Conservation (phyloP, 2,888 invertebrate genomes). For the Pristionchus japonicus region DNA sequence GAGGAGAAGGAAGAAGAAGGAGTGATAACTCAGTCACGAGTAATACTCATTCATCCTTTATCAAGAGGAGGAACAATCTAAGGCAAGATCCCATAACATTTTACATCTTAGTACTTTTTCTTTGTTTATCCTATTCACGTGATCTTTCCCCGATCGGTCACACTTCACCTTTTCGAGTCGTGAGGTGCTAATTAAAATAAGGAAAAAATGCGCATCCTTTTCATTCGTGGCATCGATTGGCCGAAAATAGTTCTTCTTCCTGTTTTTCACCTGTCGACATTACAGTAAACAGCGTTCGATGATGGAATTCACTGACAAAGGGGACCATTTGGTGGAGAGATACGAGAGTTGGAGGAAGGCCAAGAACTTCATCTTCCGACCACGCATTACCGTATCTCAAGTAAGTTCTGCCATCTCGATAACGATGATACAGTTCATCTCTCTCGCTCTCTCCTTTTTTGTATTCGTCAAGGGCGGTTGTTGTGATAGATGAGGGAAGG, state of each 20-base stretch:
- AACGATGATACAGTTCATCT: not conserved
- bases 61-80: slow-evolving; percentile 37
- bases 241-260: not conserved
- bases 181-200: not conserved
- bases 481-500: not conserved
- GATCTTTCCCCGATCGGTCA: not conserved
- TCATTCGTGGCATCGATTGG: not conserved
- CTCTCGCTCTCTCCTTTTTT: not conserved
- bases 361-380: slow-evolving; percentile 47
- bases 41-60: slow-evolving; percentile 26
- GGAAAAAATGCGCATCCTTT: not conserved
- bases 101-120: not conserved
- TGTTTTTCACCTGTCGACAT: slow-evolving; percentile 16
- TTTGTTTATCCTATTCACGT: not conserved
- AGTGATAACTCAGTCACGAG: slow-evolving; percentile 44
- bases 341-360: slow-evolving; percentile 45
- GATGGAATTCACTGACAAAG: slow-evolving; percentile 44
- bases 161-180: not conserved
- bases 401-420: not conserved
- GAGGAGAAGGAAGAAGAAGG: slow-evolving; percentile 24
- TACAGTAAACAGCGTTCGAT: slow-evolving; percentile 47
- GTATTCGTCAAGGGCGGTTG: not conserved
- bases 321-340: slow-evolving; percentile 1
- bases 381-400: slow-evolving; percentile 12
- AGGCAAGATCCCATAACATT: not conserved